Evolutionary conservation across 2,888 invertebrate genomes (phyloP).

Genomic region (Gandaritis pyraliata): DNA sequence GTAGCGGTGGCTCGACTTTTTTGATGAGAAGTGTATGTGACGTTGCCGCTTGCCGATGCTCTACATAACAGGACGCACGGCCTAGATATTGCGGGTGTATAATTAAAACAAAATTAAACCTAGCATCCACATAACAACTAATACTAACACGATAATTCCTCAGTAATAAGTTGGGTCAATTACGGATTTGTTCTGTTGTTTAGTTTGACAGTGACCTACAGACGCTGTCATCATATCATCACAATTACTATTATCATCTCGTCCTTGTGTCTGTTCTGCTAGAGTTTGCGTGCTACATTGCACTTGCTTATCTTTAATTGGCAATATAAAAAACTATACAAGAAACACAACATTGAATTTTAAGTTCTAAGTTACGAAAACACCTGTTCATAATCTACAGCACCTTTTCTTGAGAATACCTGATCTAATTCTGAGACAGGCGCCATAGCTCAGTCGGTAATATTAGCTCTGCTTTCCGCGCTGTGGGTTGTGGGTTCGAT

Average conservation of each 20-base stretch:
- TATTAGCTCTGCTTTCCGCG: too few species aligned
- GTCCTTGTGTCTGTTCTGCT: conserved; percentile 68
- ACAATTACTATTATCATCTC: conserved; percentile 58
- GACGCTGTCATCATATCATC: conserved; percentile 46
- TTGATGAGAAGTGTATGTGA: too few species aligned
- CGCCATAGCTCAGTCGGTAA: too few species aligned
- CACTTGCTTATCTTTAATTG: conserved; percentile 35
- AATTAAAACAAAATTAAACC: too few species aligned
- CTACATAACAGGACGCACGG: too few species aligned
- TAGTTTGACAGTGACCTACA: conserved; percentile 45
- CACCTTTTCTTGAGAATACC: too few species aligned
- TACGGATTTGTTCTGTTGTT: conserved; percentile 27
- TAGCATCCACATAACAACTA: too few species aligned
- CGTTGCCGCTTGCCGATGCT: too few species aligned
- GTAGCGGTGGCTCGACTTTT: too few species aligned
- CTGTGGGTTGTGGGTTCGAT: too few species aligned
- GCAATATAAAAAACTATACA: conserved; percentile 11
- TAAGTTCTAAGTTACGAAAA: not conserved
- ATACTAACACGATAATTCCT: not conserved
- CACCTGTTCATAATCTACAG: not conserved
- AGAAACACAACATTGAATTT: conserved; percentile 14
- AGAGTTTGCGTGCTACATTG: conserved; percentile 59
- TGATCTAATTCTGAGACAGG: too few species aligned
- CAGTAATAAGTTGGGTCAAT: conserved; percentile 1
- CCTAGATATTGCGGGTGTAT: too few species aligned